Conservation (phyloP, 2,888 invertebrate species). For the Cepaea hortensis region DNA sequence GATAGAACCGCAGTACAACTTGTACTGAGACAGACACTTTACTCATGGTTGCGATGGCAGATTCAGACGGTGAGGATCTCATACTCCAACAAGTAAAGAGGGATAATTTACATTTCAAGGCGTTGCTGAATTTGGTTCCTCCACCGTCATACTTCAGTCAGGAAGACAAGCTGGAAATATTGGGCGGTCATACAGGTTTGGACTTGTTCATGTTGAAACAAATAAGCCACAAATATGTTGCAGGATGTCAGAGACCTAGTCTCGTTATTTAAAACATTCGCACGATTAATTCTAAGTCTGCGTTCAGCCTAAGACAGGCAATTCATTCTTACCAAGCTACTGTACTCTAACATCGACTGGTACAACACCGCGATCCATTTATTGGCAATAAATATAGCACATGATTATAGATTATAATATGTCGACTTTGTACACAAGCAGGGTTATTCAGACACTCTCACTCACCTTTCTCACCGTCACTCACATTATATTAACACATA, state of each 20-base stretch:
- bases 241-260: background rate
- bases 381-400: no score
- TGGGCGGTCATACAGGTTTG: slow-evolving; percentile 30
- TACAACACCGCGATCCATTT: no score
- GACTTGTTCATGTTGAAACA: background rate
- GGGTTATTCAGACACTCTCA: no score
- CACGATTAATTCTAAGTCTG: background rate
- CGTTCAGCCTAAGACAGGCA: no score
- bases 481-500: no score
- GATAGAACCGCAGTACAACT: background rate
- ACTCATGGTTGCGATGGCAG: background rate
- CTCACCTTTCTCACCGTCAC: no score
- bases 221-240: no score
- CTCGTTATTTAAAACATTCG: background rate
- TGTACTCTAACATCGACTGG: no score
- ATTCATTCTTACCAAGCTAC: no score
- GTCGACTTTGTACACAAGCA: no score
- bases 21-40: background rate
- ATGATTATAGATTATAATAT: no score
- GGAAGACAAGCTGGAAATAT: slow-evolving; percentile 43
- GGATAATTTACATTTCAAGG: slow-evolving; percentile 45
- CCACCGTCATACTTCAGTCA: slow-evolving; percentile 42
- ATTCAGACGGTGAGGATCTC: slow-evolving; percentile 27
- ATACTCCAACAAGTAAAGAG: slow-evolving; percentile 22
- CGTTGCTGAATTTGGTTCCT: slow-evolving; percentile 42